These are phyloP conservation scores for Spodoptera litura DNA, from an alignment of 1,140 invertebrate species.

Conservation along the genomic window DNA sequence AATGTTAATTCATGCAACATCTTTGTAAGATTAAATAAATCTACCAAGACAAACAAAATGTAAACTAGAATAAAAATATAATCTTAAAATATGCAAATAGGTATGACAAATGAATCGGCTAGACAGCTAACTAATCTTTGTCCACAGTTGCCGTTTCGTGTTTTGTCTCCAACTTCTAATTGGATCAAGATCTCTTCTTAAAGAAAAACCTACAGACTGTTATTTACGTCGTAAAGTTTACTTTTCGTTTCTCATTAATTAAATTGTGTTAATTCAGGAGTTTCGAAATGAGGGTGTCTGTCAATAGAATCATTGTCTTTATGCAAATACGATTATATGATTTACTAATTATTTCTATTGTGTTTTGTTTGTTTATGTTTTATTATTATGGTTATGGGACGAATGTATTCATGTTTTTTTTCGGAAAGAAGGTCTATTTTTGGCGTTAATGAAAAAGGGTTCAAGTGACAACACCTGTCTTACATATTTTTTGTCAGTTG, in stretches of 20 bases:
- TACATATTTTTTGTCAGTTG: no score
- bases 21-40: no score
- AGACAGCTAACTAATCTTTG: constrained; percentile 46
- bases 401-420: no score
- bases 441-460: no score
- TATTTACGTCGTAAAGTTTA: constrained; percentile 58
- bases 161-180: constrained; percentile 57
- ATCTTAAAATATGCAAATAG: neutral
- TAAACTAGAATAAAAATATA: neutral
- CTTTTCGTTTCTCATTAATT: constrained; percentile 44
- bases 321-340: neutral
- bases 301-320: constrained; percentile 33
- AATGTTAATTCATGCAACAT: no score
- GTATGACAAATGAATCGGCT: constrained; percentile 11
- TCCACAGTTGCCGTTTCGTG: constrained; percentile 47
- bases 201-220: constrained; percentile 53
- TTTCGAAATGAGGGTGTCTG: constrained; percentile 24
- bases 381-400: neutral
- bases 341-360: constrained; percentile 9
- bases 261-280: constrained; percentile 36
- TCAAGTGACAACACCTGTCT: no score
- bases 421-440: no score
- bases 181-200: constrained; percentile 63
- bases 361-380: constrained; percentile 17
- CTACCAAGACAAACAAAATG: no score